Evolutionary conservation across 2,113 vertebrate species (phyloP).

Genomic region (Callithrix jacchus): DNA sequence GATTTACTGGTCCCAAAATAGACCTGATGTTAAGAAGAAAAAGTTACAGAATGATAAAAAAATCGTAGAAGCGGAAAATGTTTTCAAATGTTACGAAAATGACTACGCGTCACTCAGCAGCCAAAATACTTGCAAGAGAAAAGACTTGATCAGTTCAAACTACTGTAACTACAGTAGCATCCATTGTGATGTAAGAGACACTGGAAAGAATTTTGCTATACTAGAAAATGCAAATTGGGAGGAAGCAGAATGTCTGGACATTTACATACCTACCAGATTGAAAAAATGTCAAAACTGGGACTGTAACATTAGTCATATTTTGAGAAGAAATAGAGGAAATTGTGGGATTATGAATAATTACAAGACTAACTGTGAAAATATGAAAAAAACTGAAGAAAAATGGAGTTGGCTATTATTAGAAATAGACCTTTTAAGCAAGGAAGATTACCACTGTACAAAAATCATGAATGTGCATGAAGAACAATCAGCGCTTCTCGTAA

Average conservation of each 20-base stretch:
- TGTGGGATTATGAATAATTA: not conserved
- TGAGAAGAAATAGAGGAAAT: conserved; percentile 8
- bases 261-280: not conserved
- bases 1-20: conserved; percentile 39
- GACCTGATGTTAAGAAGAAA: conserved; percentile 41
- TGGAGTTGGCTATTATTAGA: conserved; percentile 16
- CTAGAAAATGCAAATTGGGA: not conserved
- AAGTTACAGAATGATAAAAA: conserved; percentile 55
- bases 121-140: not conserved
- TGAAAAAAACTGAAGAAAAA: not conserved
- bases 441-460: not conserved
- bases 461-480: not conserved
- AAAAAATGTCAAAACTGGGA: not conserved
- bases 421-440: conserved; percentile 2
- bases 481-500: conserved; percentile 25
- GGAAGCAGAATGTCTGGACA: not conserved
- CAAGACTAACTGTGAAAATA: not conserved
- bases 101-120: conserved; percentile 6
- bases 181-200: not conserved
- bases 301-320: not conserved
- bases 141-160: not conserved
- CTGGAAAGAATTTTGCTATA: not conserved
- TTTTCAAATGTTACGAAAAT: conserved; percentile 33
- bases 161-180: not conserved
- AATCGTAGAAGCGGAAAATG: not conserved